phyloP scores from a whole-genome alignment of 2,888 invertebrate genomes.

The Pandemis cinnamomeana region DNA sequence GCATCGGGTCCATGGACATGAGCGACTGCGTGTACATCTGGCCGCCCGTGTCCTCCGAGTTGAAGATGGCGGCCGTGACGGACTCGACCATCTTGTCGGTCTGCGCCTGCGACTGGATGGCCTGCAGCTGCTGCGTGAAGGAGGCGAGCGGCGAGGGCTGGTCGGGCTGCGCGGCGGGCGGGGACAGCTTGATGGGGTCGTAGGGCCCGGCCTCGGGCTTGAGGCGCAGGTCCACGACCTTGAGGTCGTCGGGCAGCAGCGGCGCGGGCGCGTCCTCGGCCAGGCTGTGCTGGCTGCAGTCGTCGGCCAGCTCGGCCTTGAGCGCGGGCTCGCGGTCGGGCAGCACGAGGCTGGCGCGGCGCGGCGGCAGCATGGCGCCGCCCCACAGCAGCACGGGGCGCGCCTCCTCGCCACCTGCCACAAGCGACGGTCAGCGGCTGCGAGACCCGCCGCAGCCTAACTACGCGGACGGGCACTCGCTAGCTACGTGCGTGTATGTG shows the following conservation, averaged over 20 bases:
- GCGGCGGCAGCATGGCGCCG: constrained; percentile 71
- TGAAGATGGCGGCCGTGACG: constrained; percentile 81
- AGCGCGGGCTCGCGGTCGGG: constrained; percentile 84
- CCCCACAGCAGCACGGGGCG: constrained; percentile 70
- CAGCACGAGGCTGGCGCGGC: constrained; percentile 86
- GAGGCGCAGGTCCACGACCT: constrained; percentile 88
- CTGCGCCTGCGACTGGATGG: constrained; percentile 79
- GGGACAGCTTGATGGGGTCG: constrained; percentile 84
- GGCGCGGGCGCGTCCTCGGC: constrained; percentile 48
- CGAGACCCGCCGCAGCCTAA: neutral
- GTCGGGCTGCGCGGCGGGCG: constrained; percentile 65
- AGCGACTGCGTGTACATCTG: constrained; percentile 66
- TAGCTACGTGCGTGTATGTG: constrained; percentile 32
- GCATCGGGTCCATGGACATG: constrained; percentile 62
- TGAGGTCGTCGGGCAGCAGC: constrained; percentile 58
- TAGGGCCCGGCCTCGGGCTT: constrained; percentile 84
- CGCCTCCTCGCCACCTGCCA: constrained; percentile 62
- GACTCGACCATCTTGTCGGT: constrained; percentile 83
- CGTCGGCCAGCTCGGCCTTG: constrained; percentile 87
- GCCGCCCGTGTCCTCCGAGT: constrained; percentile 66
- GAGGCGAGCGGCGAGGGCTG: constrained; percentile 67
- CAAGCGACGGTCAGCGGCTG: neutral
- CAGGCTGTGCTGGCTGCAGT: constrained; percentile 86
- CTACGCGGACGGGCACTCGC: constrained; percentile 15
- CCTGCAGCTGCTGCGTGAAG: constrained; percentile 78